Percentiles rank a stretch among this genome's conserved stretches.
phyloP scores from a whole-genome alignment of 2,797 vertebrate species.

The Tauraco hartlaubi region DNA sequence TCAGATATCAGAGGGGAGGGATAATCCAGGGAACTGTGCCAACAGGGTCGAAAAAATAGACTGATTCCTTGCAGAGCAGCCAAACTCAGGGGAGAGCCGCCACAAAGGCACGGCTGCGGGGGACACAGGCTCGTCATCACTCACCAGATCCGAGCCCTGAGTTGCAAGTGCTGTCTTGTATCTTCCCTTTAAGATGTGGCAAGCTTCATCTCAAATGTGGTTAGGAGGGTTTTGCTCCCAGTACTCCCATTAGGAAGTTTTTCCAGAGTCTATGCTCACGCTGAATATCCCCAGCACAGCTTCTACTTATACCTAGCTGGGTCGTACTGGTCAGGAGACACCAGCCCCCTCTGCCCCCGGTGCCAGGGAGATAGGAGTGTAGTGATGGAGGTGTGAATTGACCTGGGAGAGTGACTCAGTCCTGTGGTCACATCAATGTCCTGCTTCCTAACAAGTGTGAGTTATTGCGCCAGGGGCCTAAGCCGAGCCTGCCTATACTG shows the following conservation, averaged over 20 bases:
- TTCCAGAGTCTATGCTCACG: not conserved
- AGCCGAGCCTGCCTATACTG: not conserved
- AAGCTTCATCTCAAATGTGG: not conserved
- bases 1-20: conserved; percentile 42
- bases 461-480: not conserved
- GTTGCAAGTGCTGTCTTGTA: not conserved
- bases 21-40: not conserved
- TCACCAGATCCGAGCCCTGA: fast-evolving
- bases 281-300: not conserved
- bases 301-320: not conserved
- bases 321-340: not conserved
- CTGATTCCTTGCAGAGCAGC: not conserved
- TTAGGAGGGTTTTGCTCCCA: not conserved
- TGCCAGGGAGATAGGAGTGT: not conserved
- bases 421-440: not conserved
- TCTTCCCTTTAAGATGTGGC: not conserved
- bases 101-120: not conserved
- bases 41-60: not conserved
- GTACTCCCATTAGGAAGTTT: not conserved
- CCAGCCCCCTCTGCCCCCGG: not conserved
- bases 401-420: not conserved
- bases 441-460: not conserved
- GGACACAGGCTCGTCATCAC: not conserved
- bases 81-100: not conserved
- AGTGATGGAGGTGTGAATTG: not conserved